phyloP scores from a whole-genome alignment of 1,140 invertebrate species.

The Melanaphis sacchari region DNA sequence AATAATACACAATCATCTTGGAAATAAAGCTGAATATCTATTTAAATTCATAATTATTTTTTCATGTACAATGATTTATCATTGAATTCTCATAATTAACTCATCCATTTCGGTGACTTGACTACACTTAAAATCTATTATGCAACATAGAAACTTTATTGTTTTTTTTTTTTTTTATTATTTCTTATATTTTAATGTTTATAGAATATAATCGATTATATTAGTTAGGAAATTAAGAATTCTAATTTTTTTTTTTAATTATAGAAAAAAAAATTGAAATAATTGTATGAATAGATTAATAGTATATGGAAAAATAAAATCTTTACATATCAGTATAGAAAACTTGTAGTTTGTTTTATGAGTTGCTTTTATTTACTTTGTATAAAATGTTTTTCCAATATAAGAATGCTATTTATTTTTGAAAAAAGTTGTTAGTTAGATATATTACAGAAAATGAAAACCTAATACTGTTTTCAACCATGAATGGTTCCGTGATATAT shows the following conservation, averaged over 20 bases:
- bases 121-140: too few species aligned
- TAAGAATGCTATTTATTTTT: background rate
- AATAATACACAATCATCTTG: too few species aligned
- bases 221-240: background rate
- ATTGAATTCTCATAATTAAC: too few species aligned
- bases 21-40: too few species aligned
- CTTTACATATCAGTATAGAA: background rate
- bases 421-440: background rate
- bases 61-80: too few species aligned
- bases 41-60: too few species aligned
- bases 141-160: too few species aligned
- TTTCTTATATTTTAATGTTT: background rate
- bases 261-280: background rate
- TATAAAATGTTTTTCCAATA: background rate
- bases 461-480: background rate
- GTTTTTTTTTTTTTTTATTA: too few species aligned
- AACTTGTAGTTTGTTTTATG: conserved; percentile 10
- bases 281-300: background rate
- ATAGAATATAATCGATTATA: background rate
- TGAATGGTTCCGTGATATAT: background rate
- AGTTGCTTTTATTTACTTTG: background rate
- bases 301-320: background rate
- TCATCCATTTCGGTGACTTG: too few species aligned
- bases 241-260: background rate
- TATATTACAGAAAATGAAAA: background rate